Conservation (phyloP, 1,140 invertebrate species). For the Aleiodes sp. region DNA sequence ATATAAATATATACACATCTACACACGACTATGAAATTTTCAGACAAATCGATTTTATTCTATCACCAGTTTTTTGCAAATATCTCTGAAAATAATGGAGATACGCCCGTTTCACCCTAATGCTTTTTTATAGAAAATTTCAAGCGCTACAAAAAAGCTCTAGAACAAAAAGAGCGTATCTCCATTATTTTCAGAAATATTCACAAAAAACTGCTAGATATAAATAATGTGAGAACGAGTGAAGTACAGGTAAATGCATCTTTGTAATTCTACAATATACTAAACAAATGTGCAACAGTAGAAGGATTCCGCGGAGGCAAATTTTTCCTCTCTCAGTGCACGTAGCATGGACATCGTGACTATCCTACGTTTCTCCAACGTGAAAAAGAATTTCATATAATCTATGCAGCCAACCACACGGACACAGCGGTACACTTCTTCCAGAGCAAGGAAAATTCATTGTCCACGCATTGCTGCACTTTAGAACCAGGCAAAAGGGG, state of each 20-base stretch:
- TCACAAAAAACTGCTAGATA: background rate
- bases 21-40: too few species aligned
- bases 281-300: conserved; percentile 10
- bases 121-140: too few species aligned
- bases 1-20: too few species aligned
- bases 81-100: too few species aligned
- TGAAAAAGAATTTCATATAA: conserved; percentile 24
- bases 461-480: conserved; percentile 28
- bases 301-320: background rate
- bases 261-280: background rate
- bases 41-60: too few species aligned
- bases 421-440: background rate
- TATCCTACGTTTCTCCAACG: background rate
- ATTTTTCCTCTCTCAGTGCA: background rate
- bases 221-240: background rate
- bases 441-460: conserved; percentile 27
- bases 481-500: background rate
- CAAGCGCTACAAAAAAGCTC: too few species aligned
- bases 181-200: background rate
- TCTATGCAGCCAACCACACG: conserved; percentile 3
- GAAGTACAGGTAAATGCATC: background rate
- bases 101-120: too few species aligned
- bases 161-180: too few species aligned
- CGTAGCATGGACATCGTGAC: background rate
- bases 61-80: too few species aligned